A percentile compares a stretch with the other conserved stretches of the same genome.
Conservation (phyloP, 2,797 vertebrate species). For the Chaetophractus vellerosus region DNA sequence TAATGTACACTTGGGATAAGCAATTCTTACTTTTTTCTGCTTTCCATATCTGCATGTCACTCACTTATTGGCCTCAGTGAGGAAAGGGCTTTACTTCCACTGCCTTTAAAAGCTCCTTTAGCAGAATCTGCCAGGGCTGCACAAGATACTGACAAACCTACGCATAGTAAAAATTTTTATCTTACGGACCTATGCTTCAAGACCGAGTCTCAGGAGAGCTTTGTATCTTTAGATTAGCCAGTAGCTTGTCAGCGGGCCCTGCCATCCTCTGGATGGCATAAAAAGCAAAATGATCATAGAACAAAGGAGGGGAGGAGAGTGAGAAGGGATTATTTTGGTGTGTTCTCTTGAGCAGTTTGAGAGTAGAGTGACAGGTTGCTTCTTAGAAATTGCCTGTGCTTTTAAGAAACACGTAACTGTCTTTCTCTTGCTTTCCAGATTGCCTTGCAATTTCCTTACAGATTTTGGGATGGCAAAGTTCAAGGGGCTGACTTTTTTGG, state of each 20-base stretch:
- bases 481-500: conserved; percentile 98
- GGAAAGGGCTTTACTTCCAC: background rate
- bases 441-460: conserved; percentile 96
- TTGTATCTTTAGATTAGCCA: background rate
- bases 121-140: background rate
- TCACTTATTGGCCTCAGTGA: background rate
- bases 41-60: background rate
- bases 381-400: background rate
- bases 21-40: background rate
- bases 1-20: background rate
- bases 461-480: conserved; percentile 98
- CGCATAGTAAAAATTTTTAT: background rate
- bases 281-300: background rate
- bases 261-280: background rate
- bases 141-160: background rate
- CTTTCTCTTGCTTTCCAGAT: conserved; percentile 90
- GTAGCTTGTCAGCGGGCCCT: background rate
- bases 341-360: background rate
- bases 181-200: rapidly evolving
- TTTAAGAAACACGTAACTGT: background rate
- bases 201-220: background rate
- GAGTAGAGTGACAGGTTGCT: background rate
- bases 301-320: background rate
- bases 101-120: background rate
- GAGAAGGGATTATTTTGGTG: background rate